Conservation (phyloP, 1,140 invertebrate species). For the Semibalanus balanoides region DNA sequence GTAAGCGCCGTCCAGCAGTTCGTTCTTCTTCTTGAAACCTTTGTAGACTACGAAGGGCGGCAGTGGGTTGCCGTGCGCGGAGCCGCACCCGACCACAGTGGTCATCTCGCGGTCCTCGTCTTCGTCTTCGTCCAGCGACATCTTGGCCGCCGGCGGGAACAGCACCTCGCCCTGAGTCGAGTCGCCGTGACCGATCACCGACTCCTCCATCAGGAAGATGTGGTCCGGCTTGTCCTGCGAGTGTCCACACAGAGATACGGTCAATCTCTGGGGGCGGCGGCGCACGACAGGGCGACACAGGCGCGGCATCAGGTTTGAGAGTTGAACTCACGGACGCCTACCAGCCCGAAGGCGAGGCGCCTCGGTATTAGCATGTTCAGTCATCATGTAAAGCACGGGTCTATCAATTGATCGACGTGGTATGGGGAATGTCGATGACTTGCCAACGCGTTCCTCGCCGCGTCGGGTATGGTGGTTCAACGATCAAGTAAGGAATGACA, state of each 20-base stretch:
- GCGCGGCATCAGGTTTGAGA: no score
- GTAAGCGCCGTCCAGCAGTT: slow-evolving; percentile 1
- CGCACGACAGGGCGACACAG: background rate
- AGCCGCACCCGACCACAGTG: slow-evolving; percentile 1
- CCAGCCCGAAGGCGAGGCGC: background rate
- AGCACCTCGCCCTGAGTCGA: slow-evolving; percentile 5
- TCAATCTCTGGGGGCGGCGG: background rate
- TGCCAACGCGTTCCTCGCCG: no score
- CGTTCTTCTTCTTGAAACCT: slow-evolving; percentile 7
- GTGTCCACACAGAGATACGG: no score
- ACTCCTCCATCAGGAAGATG: slow-evolving; percentile 5
- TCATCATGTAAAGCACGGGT: background rate
- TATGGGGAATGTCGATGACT: no score
- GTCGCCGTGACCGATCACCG: background rate
- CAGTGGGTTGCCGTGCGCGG: slow-evolving; percentile 1
- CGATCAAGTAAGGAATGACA: no score
- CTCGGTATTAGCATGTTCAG: slow-evolving; percentile 5
- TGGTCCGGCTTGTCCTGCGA: slow-evolving; percentile 4
- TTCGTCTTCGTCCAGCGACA: slow-evolving; percentile 3
- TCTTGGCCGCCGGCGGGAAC: slow-evolving; percentile 3
- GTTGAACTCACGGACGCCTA: background rate
- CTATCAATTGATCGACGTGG: no score
- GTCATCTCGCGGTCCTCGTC: slow-evolving; percentile 6
- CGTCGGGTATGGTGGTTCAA: no score
- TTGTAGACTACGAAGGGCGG: slow-evolving; percentile 4